Conservation (phyloP, 2,797 vertebrate genomes). For the Cygnus olor region DNA sequence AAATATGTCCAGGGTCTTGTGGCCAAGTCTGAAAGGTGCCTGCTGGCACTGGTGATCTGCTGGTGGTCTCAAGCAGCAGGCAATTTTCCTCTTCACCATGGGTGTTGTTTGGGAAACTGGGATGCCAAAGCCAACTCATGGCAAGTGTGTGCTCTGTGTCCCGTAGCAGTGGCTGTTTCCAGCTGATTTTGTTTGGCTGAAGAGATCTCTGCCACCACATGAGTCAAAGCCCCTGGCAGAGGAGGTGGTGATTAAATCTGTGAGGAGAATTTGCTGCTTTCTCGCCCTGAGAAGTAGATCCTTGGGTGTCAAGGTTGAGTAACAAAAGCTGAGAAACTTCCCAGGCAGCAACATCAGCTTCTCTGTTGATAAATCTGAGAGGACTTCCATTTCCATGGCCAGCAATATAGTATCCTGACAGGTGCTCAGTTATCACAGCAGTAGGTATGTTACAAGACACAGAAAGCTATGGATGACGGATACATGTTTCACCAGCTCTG, state of each 20-base stretch:
- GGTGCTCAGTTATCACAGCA: slow-evolving; percentile 49
- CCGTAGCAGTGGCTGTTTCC: background rate
- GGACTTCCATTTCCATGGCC: slow-evolving; percentile 38
- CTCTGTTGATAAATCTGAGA: slow-evolving; percentile 26
- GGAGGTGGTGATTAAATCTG: slow-evolving; percentile 53
- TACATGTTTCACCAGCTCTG: background rate
- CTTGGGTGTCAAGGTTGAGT: slow-evolving; percentile 63
- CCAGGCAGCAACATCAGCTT: slow-evolving; percentile 33
- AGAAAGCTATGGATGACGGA: background rate
- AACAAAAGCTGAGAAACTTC: slow-evolving; percentile 45
- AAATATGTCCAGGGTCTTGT: background rate
- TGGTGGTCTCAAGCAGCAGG: background rate
- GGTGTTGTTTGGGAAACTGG: background rate
- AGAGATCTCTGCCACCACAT: slow-evolving; percentile 44
- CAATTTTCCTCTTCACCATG: background rate
- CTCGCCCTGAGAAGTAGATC: slow-evolving; percentile 14
- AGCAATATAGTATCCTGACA: slow-evolving; percentile 52
- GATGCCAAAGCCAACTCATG: background rate
- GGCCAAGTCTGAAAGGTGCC: background rate
- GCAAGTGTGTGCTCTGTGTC: background rate
- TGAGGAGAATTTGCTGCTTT: slow-evolving; percentile 46
- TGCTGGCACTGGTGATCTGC: background rate
- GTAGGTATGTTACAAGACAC: slow-evolving; percentile 10
- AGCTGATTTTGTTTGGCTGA: background rate
- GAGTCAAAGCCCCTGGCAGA: slow-evolving; percentile 34